These are phyloP conservation scores for Petroica traversi DNA, from an alignment of 2,113 vertebrate genomes.

Conservation along the genomic window DNA sequence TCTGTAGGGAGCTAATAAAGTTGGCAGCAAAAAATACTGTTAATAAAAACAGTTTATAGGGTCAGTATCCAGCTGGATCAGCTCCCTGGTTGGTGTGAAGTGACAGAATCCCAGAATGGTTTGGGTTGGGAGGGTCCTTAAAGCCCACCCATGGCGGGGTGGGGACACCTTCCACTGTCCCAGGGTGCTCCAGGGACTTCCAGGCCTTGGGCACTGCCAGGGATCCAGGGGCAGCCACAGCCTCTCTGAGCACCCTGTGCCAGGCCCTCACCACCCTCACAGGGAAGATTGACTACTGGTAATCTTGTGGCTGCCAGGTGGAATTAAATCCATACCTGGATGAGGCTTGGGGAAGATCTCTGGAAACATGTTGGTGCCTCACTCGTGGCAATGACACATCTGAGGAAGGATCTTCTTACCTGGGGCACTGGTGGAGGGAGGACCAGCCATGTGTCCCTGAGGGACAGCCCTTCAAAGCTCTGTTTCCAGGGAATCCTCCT, in stretches of 20 bases:
- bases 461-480: background rate
- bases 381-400: rapidly evolving
- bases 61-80: background rate
- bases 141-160: background rate
- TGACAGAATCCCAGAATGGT: background rate
- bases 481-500: background rate
- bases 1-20: background rate
- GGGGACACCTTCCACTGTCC: background rate
- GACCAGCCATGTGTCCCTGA: background rate
- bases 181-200: rapidly evolving
- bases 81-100: background rate
- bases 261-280: rapidly evolving
- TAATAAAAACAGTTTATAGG: rapidly evolving
- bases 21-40: background rate
- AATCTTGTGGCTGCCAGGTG: background rate
- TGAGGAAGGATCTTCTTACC: background rate
- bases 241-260: background rate
- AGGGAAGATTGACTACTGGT: background rate
- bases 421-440: background rate
- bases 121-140: background rate
- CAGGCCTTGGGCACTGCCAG: background rate
- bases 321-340: background rate
- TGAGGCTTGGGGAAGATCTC: background rate
- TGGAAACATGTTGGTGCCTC: background rate
- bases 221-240: background rate